Base-by-base conservation (phyloP, 53 echinoderm and acorn worm genomes). In the Henricia sp. region DNA sequence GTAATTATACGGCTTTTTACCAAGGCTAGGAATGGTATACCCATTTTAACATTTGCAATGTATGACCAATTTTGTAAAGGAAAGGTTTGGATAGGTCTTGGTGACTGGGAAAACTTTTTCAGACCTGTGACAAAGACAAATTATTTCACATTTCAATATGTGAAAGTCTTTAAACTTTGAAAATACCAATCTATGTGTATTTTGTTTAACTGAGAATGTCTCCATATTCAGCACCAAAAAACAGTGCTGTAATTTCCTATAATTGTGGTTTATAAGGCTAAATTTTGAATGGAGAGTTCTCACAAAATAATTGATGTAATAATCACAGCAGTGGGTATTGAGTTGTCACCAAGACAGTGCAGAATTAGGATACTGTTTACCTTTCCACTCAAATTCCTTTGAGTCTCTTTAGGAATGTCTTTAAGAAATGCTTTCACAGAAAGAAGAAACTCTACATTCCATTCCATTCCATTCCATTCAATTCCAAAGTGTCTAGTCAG, bases 391-490 rank as follows among this genome's bases (percentile, higher is more conserved):
- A 28, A 6, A 32, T 60, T 28, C 20, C 12, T 14, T 60, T 5
- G 56, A 60, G 62, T 32, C 32, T 20, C 13, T 44, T 44, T 13
- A 40, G 3, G 37, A 67, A 67, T 40, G 39, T 67, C 39, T 13
- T 21, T 24, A 17, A n/a, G 38, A 40, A 67, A 39, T 67, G 67
- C 39, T 34, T 70, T 16, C 11, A 70, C 46, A 70, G 30, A 6
- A 43, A 26, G 27, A 73, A 73, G 10, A 21, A 28, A 10, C 35
- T 20, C 37, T 10, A 35, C 73, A 37, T 53, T 73, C 54, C 37
- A 37, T 54, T 73, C 23, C 33, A 21, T 73, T 70, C 46, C 24
- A 70, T 70, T 28, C 48, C 41, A 27, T 40, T 21, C 57, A 76
- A 27, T 35, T n/a, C 23, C 35, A 53, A 20, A 39, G 39, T 14